Base-by-base conservation (phyloP, 2,113 vertebrate genomes). In the Eupsittula cactorum region DNA sequence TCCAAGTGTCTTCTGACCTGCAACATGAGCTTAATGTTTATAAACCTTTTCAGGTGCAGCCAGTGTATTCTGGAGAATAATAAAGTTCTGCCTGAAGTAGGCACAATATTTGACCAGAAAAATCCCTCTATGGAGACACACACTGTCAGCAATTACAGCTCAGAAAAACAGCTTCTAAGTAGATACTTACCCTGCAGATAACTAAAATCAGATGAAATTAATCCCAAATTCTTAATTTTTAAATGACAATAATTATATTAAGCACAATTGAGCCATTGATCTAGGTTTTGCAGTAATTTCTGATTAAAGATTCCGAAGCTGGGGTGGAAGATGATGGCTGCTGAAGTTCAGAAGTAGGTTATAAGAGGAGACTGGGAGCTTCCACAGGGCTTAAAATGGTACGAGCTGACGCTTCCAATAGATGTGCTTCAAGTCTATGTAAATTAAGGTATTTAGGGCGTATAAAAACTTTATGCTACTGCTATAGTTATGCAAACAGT, bases 141-240 rank as follows among this genome's bases (percentile, higher is more conserved):
- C 29, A 73, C 11, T 60, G 49, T 46, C 64, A 88, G 35, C 52
- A 57, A 62, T n/a, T 80, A 52, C 33, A 82, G 20, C 41, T 80
- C 76, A 88, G 76, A 76, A 73, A 90, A 80, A 11, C 13, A 37
- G 21, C 24, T 83, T 3, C 1, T 68, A 59, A 14, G 20, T 57
- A 88, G 76, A 74, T 44, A 64, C 13, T 85, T 65, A 71, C 11
- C 33, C n/a, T 83, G 28, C 37, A 88, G 73, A 74, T 70, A 77
- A 83, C 41, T 89, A 70, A 88, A 89, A 81, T 63, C 91, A 76
- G 31, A 53, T 39, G 12, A 81, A 93, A 93, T 73, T 2, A 77
- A 86, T 81, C 49, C 33, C 59, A 83, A 80, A 83, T 73, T 91
- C 4, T 24, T 93, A 83, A n/a, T 77, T 93, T 93, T 93, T 63